Percentiles rank a stretch among this genome's conserved stretches.
Conservation (phyloP, 2,797 vertebrate species). For the Peromyscus nudipes region DNA sequence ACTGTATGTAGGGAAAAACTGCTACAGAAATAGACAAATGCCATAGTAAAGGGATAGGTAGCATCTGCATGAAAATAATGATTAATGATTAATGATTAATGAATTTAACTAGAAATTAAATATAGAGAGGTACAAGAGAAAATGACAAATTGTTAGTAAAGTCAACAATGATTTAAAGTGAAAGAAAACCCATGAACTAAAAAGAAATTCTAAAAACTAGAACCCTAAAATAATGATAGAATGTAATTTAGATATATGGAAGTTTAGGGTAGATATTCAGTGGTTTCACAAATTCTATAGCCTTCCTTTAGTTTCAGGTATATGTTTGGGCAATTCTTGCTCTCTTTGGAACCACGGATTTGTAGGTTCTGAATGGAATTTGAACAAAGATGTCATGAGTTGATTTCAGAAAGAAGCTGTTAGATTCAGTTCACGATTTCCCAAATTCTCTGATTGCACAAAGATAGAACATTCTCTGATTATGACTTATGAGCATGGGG, state of each 20-base stretch:
- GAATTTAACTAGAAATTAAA: background rate
- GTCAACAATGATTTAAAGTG: background rate
- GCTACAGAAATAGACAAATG: background rate
- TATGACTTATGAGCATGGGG: rapidly evolving
- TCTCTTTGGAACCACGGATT: background rate
- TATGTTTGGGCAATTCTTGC: background rate
- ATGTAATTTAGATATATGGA: background rate
- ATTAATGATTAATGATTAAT: background rate
- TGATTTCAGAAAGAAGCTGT: background rate
- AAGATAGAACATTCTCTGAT: background rate
- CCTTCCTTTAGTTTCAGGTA: background rate
- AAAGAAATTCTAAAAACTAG: background rate
- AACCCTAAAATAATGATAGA: background rate
- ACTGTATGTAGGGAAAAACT: rapidly evolving
- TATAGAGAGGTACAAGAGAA: background rate
- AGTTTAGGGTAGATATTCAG: background rate
- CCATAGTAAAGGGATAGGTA: background rate
- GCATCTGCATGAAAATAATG: background rate
- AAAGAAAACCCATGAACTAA: background rate
- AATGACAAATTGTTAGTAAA: background rate
- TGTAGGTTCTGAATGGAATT: background rate
- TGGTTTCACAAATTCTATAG: background rate
- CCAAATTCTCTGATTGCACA: no score
- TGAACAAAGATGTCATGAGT: background rate
- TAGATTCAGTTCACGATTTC: background rate